These are phyloP conservation scores for Microchirus variegatus DNA, from an alignment of 2,797 vertebrate genomes.

Conservation along the genomic window DNA sequence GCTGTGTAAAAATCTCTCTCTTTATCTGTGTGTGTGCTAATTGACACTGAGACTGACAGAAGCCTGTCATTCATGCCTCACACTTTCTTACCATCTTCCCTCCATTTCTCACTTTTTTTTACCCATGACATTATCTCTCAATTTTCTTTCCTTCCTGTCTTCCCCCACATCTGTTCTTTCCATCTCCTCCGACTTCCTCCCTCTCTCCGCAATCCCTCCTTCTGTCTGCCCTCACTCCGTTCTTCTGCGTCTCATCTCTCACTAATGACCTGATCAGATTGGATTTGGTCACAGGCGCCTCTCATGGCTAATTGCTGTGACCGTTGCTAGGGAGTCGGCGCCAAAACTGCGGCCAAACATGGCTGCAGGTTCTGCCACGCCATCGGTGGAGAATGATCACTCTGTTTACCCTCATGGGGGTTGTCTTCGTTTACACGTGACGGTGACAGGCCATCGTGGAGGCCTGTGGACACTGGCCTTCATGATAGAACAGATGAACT, in stretches of 20 bases:
- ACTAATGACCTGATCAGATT: constrained; percentile 75
- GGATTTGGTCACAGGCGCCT: constrained; percentile 72
- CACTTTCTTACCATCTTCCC: constrained; percentile 28
- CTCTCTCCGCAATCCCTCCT: not conserved
- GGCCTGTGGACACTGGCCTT: constrained; percentile 14
- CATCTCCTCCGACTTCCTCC: constrained; percentile 2
- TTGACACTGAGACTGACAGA: constrained; percentile 62
- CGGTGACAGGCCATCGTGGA: constrained; percentile 5
- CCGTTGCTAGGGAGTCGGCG: constrained; percentile 66
- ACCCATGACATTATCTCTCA: not conserved
- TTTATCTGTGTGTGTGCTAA: constrained; percentile 31
- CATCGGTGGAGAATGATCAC: constrained; percentile 48
- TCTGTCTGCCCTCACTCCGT: constrained; percentile 25
- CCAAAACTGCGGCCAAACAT: constrained; percentile 65
- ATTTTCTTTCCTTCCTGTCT: not conserved
- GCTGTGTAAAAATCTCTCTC: not conserved
- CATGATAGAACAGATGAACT: constrained; percentile 42
- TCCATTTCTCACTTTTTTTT: not conserved
- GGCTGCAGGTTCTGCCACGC: constrained; percentile 19
- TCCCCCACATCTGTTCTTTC: too few species aligned
- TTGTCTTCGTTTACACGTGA: constrained; percentile 46
- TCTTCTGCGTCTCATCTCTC: constrained; percentile 54
- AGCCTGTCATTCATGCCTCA: constrained; percentile 44
- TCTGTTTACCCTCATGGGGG: constrained; percentile 47
- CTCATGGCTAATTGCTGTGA: constrained; percentile 65